Conservation (phyloP, 2,888 invertebrate genomes). For the Nebria brevicollis region DNA sequence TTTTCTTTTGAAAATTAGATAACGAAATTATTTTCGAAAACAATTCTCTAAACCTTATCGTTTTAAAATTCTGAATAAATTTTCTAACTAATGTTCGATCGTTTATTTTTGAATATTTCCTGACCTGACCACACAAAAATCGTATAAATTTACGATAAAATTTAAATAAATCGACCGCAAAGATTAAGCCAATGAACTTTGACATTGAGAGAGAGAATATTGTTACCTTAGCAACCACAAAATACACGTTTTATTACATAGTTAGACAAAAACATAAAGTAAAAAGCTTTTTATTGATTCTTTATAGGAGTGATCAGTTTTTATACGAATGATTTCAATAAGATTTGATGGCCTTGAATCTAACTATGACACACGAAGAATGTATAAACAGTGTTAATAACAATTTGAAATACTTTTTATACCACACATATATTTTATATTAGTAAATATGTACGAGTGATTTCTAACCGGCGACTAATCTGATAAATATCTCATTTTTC, state of each 20-base stretch:
- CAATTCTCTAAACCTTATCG: too few relatives aligned
- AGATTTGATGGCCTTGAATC: background rate
- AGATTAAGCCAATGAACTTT: constrained; percentile 23
- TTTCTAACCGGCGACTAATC: too few relatives aligned
- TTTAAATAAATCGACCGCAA: background rate
- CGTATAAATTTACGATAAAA: background rate
- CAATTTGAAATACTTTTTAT: too few relatives aligned
- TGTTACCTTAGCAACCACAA: constrained; percentile 4
- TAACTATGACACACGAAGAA: background rate
- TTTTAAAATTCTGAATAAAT: too few relatives aligned
- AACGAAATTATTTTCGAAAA: too few relatives aligned
- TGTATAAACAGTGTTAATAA: background rate
- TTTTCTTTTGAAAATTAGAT: too few relatives aligned
- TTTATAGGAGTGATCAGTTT: background rate
- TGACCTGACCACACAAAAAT: background rate
- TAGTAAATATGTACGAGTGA: too few relatives aligned
- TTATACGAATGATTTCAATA: background rate
- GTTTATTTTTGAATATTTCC: background rate
- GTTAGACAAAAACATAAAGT: background rate
- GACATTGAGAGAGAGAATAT: constrained; percentile 21
- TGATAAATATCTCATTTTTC: too few relatives aligned
- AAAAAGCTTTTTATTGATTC: background rate
- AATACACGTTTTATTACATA: background rate
- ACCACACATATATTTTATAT: too few relatives aligned
- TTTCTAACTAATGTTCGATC: too few relatives aligned